A percentile compares a stretch with the other conserved stretches of the same genome.
Conservation (phyloP, 2,797 vertebrate genomes). For the Pristis pectinata region DNA sequence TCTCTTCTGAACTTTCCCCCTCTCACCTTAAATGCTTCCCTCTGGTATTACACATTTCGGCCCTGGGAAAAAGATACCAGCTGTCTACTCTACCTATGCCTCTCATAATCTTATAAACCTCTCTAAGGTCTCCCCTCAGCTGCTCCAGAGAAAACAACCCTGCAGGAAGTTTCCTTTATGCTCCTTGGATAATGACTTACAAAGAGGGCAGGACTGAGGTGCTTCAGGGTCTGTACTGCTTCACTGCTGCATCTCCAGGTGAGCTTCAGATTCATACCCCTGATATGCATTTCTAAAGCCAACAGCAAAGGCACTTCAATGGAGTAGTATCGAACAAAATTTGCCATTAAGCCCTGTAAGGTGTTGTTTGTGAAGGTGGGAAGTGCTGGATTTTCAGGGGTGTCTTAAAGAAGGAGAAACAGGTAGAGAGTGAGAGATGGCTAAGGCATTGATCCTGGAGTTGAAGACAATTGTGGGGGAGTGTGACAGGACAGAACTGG, state of each 20-base stretch:
- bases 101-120: no score
- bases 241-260: not conserved
- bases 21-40: no score
- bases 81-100: no score
- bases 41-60: no score
- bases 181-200: not conserved
- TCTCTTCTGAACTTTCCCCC: no score
- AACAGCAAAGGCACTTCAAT: not conserved
- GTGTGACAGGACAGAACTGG: no score
- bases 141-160: no score
- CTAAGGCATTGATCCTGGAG: not conserved
- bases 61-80: no score
- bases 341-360: not conserved
- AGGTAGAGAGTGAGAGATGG: not conserved
- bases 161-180: not conserved
- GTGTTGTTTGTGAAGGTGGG: not conserved
- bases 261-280: not conserved
- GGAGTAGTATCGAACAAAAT: not conserved
- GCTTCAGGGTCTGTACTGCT: not conserved
- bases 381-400: not conserved
- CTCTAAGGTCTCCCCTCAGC: no score
- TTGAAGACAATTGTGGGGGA: not conserved
- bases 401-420: not conserved
- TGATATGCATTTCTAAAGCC: not conserved
- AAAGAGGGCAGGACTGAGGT: not conserved